Base-by-base conservation (phyloP, 1,140 invertebrate genomes). In the Pinna nobilis region DNA sequence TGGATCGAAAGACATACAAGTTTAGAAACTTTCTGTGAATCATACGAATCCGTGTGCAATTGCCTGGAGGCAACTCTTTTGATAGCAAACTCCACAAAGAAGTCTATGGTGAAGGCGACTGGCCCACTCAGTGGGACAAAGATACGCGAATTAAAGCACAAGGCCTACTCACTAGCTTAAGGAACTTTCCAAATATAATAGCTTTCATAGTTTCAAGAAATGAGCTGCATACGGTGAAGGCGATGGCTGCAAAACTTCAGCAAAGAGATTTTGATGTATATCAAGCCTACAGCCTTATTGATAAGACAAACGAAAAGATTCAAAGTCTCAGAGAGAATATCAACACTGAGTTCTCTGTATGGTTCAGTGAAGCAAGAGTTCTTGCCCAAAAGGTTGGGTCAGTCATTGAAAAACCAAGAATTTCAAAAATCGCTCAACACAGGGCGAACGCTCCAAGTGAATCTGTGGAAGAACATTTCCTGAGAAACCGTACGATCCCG, bases 1-100 rank as follows among this genome's bases (percentile, higher is more conserved):
- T 73, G 70, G 70, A 30, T 51, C 30, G 70, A 65, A 67, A 41
- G 63, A 18, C 70, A 70, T 59, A 51, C 65, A 44, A 35, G 64
- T 3, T 73, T 53, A 20, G 33, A 74, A 13, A n/a, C 66, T 20
- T 67, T 66, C 18, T 59, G 25, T 5, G 47, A 68, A 23, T 37
- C 37, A 28, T 33, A 53, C 32, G 63, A 51, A 50, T 66, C 25
- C 25, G 23, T 51, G 18, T 20, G 23, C 37, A 18, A 28, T 32
- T 32, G 30, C 33, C 25, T 35, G n/a, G 28, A 28, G 11, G 37
- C 44, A 49, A 15, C 28, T 7, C n/a, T 50, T 6, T 15, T n/a
- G n/a, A n/a, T n/a, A n/a, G 9, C 49, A 50, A 50, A 7, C 2
- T 23, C n/a, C 49, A 50, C 28, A n/a, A 7, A 50, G 28, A 50